Conservation (phyloP, 2,888 invertebrate species). For the Barypeithes pellucidus region DNA sequence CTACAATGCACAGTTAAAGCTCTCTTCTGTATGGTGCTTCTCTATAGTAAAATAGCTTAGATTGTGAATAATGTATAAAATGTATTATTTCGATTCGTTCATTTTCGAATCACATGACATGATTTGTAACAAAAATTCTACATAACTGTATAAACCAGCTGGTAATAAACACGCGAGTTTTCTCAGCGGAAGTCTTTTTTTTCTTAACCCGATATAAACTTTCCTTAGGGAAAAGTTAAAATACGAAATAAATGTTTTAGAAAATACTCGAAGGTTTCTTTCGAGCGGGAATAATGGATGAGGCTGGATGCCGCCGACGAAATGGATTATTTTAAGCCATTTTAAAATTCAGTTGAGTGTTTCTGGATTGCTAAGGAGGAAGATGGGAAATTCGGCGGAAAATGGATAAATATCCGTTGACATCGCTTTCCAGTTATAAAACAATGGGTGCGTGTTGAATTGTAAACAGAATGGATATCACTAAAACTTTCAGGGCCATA, state of each 20-base stretch:
- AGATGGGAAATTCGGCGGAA: constrained; percentile 45
- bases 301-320: constrained; percentile 38
- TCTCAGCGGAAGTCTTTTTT: constrained; percentile 32
- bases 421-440: constrained; percentile 11
- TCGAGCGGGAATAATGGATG: constrained; percentile 49
- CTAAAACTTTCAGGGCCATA: background rate
- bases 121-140: no score
- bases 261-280: constrained; percentile 45
- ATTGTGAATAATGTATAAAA: no score
- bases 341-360: constrained; percentile 50
- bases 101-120: no score
- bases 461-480: background rate
- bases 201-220: constrained; percentile 46
- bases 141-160: constrained; percentile 5
- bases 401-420: constrained; percentile 51
- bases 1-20: no score
- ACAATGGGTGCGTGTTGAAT: background rate
- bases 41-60: no score
- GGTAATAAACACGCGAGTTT: constrained; percentile 9
- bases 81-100: no score
- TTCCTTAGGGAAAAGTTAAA: constrained; percentile 54
- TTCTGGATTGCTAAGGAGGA: constrained; percentile 35
- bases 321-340: constrained; percentile 54
- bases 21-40: no score
- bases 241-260: constrained; percentile 54